phyloP scores from a whole-genome alignment of 2,888 invertebrate species.

The Rapana venosa region DNA sequence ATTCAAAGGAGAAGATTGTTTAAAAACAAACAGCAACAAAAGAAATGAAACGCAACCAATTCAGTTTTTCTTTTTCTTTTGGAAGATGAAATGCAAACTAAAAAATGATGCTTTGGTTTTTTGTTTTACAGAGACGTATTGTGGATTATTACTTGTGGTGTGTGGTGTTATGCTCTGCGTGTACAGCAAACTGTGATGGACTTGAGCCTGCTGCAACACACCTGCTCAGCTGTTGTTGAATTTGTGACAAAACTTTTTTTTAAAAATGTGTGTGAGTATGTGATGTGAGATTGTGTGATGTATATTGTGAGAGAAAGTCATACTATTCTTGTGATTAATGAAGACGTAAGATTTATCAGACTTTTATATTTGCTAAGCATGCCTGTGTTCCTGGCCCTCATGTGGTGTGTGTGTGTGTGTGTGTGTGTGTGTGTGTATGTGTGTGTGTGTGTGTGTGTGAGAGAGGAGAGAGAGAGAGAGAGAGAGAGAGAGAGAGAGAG shows the following conservation, averaged over 20 bases:
- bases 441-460: no score
- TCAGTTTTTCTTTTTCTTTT: not conserved
- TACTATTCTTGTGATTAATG: no score
- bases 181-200: slow-evolving; percentile 47
- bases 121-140: slow-evolving; percentile 59
- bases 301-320: not conserved
- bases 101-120: not conserved
- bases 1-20: no score
- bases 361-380: no score
- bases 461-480: no score
- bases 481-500: no score
- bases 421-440: no score
- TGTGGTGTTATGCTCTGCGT: slow-evolving; percentile 66
- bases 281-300: not conserved
- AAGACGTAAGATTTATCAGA: no score
- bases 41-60: no score
- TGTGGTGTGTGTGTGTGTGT: no score
- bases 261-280: not conserved
- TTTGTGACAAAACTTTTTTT: not conserved
- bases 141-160: slow-evolving; percentile 64
- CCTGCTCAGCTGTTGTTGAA: not conserved
- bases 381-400: no score
- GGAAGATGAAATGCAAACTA: not conserved
- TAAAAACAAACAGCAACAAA: no score
- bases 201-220: not conserved